Evolutionary conservation across 2,888 invertebrate genomes (phyloP), one percentile per base, ranked within the genome.

Genomic region (Andrena bucephala): DNA sequence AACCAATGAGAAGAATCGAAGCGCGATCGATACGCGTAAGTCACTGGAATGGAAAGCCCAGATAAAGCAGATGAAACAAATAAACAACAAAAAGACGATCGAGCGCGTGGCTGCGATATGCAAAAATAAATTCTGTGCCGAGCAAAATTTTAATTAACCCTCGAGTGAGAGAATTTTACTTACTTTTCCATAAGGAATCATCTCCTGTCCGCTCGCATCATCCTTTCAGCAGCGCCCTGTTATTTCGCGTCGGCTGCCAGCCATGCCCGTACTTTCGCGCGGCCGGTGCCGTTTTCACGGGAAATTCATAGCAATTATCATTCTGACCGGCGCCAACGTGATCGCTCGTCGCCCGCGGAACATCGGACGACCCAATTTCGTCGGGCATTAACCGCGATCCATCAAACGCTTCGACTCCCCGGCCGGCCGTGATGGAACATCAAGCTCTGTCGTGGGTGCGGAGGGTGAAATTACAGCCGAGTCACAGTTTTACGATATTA

Each of bases 31-130:
- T 57, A n/a, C 65, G 81, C 65, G 62, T 75, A 77, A 86, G 70
- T 77, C 78, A 79, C 65, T 75, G 54, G 77, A 72, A 84, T 63
- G 81, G 85, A 87, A 87, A 87, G 75, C 70, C 63, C 74, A 77
- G 86, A 86, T 87, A 87, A 66, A 77, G 73, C 59, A 29, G 20
- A 24, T 36, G 70, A 71, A 78, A 71, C 67, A 52, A 71, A 70
- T 65, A 66, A 60, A 66, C 66, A 13, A 59, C 52, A 52, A 71
- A 80, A 71, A 80, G 77, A 57, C 36, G 60, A 16, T 6, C 8
- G 5, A 8, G 5, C 31, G 29, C 36, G 66, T n/a, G 48, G 29
- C 5, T 1, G n/a, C 69, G 69, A 54, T 70, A 63, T 42, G 13
- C 42, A 4, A 0, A 10, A 36, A 42, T 42, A 42, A 42, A 42